Conservation (phyloP, 2,113 vertebrate species). For the Falcunculus frontatus region DNA sequence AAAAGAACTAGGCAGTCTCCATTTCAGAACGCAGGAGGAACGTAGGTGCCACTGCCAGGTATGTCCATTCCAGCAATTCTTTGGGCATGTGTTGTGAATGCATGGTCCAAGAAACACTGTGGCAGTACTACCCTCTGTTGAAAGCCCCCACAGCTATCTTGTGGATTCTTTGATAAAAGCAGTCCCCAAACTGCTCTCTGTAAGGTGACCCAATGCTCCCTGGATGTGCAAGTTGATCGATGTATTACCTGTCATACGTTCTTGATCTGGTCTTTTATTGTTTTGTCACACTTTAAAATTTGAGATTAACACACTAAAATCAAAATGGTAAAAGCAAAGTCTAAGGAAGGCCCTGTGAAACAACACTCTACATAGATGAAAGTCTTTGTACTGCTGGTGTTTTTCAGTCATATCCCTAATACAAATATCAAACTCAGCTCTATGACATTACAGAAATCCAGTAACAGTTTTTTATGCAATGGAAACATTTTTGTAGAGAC, state of each 20-base stretch:
- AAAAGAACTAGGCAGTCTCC: not conserved
- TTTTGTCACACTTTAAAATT: not conserved
- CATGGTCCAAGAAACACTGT: not conserved
- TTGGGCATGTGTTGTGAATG: fast-evolving
- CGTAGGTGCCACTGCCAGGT: not conserved
- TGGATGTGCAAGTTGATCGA: not conserved
- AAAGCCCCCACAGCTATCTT: not conserved
- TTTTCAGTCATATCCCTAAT: not conserved
- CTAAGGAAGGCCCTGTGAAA: not conserved
- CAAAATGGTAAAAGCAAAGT: not conserved
- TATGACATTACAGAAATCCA: not conserved
- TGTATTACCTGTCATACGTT: fast-evolving
- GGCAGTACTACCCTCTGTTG: not conserved
- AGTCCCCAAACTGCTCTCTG: not conserved
- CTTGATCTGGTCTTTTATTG: not conserved
- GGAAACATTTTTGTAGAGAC: conserved; percentile 27
- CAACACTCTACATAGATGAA: not conserved
- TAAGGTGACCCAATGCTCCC: not conserved
- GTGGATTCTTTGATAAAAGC: not conserved
- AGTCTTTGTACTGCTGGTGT: not conserved
- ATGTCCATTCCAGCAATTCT: not conserved
- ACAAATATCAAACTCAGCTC: not conserved
- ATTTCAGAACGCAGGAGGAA: not conserved
- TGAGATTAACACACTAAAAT: not conserved
- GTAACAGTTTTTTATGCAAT: not conserved